phyloP scores from a whole-genome alignment of 2,113 vertebrate genomes.

The Willisornis vidua region DNA sequence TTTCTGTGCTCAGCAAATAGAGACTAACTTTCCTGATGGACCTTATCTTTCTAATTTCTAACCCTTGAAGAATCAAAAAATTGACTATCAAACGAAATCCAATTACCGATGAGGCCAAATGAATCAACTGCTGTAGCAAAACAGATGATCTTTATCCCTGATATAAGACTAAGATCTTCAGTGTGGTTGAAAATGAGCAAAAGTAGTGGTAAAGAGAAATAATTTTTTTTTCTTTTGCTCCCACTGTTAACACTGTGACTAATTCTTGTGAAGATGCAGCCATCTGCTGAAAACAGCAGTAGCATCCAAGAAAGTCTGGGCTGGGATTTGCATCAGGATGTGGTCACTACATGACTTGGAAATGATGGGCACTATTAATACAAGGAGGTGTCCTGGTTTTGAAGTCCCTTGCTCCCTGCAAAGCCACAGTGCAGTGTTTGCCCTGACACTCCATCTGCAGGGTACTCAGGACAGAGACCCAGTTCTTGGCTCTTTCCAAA shows the following conservation, averaged over 20 bases:
- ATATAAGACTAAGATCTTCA: not conserved
- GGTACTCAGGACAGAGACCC: not conserved
- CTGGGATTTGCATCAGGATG: not conserved
- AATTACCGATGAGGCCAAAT: not conserved
- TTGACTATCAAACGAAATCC: not conserved
- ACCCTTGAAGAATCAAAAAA: not conserved
- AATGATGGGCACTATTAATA: not conserved
- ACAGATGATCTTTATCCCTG: not conserved
- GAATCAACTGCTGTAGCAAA: not conserved
- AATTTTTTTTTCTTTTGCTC: not conserved
- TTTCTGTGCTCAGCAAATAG: not conserved
- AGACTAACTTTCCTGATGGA: not conserved
- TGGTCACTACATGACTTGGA: not conserved
- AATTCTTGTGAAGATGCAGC: not conserved
- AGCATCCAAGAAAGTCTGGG: not conserved
- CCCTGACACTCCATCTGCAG: not conserved
- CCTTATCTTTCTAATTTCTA: not conserved
- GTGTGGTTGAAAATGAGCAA: not conserved
- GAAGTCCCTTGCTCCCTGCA: not conserved
- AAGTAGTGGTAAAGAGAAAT: not conserved
- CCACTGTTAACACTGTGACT: not conserved
- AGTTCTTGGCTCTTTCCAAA: not conserved
- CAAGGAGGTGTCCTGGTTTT: not conserved
- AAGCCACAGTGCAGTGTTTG: not conserved
- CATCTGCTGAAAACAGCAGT: not conserved